Base-by-base conservation (phyloP, 2,888 invertebrate genomes). In the Drosophila kokeensis region DNA sequence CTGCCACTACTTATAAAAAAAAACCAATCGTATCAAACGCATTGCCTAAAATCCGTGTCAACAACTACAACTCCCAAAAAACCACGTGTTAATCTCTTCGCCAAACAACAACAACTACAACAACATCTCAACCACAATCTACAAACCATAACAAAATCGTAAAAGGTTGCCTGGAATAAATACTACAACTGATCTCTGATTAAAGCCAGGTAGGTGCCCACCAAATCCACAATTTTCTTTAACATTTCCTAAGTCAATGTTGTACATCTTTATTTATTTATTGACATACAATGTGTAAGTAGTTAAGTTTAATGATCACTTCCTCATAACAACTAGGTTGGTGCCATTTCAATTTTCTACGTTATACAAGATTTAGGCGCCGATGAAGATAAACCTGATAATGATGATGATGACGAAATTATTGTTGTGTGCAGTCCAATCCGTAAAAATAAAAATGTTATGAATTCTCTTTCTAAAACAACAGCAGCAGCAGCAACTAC, bases 121-220 rank as follows among this genome's bases (percentile, higher is more conserved):
- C 90, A 76, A 79, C 89, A 68, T 86, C 84, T 65, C 84, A 81
- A 82, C 92, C 90, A 71, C 89, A 61, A 74, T 75, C 88, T 79
- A 81, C 90, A 72, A 71, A 76, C 71, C 81, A 86, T 61, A 82
- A 82, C 79, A 88, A 90, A 89, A 92, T 64, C 67, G 49, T 85
- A 90, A 92, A 92, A 93, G 93, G 93, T 93, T 91, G 92, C 92
- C 93, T 92, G 93, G 93, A 93, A 92, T 91, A 93, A 93, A 90
- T 92, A 91, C 92, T 92, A 92, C 93, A 92, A 93, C 93, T 93
- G 93, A 93, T 92, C 92, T 91, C 87, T 89, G 88, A 89, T 83
- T 83, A 82, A 83, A 87, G 83, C 81, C 89, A 91, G 92, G 91
- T 92, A 90, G 90, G 92, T 91, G 77, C 63, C 32, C 69, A 60